Evolutionary conservation across 2,113 vertebrate genomes (phyloP).

Genomic region (Trochalopteron elliotii): DNA sequence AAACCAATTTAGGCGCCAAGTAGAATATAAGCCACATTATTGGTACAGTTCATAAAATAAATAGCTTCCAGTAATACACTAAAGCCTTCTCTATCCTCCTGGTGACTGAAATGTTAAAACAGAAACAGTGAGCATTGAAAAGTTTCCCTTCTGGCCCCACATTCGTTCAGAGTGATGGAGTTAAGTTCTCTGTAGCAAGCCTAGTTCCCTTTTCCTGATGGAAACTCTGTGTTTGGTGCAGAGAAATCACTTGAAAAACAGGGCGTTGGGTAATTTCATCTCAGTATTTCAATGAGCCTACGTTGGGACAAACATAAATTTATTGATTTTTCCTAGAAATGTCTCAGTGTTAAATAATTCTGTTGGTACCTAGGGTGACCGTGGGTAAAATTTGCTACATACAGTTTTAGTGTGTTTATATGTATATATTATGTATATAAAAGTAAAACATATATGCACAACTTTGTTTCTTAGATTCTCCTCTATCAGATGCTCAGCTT

Average conservation of each 20-base stretch:
- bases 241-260: not conserved
- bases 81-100: not conserved
- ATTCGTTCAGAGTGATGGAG: not conserved
- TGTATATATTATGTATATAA: not conserved
- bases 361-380: not conserved
- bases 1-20: not conserved
- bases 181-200: not conserved
- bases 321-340: not conserved
- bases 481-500: not conserved
- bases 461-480: not conserved
- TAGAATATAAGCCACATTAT: not conserved
- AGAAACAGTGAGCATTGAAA: not conserved
- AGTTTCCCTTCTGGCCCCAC: not conserved
- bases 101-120: not conserved
- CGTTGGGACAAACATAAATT: not conserved
- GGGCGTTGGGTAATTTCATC: not conserved
- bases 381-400: not conserved
- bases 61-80: not conserved
- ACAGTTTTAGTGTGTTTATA: not conserved
- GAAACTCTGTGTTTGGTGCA: not conserved
- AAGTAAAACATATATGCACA: not conserved
- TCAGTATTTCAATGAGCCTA: not conserved
- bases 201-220: not conserved
- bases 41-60: not conserved
- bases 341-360: not conserved